Percentiles rank a stretch among this genome's conserved stretches.
phyloP scores from a whole-genome alignment of 2,113 vertebrate genomes.

The Rhegmatorhina hoffmannsi region DNA sequence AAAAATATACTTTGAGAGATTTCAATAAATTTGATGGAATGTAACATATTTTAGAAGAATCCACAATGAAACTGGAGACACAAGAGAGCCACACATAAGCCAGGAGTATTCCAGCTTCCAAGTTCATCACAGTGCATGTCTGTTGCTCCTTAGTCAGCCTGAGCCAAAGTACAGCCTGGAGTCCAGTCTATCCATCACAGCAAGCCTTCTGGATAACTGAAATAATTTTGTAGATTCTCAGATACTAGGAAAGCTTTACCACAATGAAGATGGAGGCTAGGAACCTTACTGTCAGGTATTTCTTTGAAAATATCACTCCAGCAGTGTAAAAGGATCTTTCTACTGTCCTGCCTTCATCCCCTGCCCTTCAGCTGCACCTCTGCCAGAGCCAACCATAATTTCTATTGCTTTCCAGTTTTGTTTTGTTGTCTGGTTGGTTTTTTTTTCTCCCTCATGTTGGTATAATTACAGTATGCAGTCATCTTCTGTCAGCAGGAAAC shows the following conservation, averaged over 20 bases:
- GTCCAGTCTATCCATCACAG: neutral
- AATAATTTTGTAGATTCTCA: neutral
- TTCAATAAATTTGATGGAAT: neutral
- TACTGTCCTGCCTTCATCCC: neutral
- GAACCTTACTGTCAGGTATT: neutral
- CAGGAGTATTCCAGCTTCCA: neutral
- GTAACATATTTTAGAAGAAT: neutral
- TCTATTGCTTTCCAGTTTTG: neutral
- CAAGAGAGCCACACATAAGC: neutral
- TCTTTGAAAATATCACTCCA: neutral
- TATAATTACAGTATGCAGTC: neutral
- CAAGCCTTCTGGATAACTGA: neutral
- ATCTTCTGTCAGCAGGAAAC: neutral
- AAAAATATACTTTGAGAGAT: neutral
- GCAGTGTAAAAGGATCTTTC: neutral
- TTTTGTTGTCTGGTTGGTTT: neutral
- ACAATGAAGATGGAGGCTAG: accelerated
- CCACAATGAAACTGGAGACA: neutral
- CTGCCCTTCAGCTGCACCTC: neutral
- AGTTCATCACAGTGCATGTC: neutral
- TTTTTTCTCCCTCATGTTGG: neutral
- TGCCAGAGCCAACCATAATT: neutral
- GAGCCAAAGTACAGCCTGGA: neutral
- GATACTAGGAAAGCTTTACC: neutral
- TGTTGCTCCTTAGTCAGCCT: neutral